Percentiles rank a stretch among this genome's conserved stretches.
phyloP scores from a whole-genome alignment of 1,140 invertebrate species.

The Pseudomyrmex cubaensis region DNA sequence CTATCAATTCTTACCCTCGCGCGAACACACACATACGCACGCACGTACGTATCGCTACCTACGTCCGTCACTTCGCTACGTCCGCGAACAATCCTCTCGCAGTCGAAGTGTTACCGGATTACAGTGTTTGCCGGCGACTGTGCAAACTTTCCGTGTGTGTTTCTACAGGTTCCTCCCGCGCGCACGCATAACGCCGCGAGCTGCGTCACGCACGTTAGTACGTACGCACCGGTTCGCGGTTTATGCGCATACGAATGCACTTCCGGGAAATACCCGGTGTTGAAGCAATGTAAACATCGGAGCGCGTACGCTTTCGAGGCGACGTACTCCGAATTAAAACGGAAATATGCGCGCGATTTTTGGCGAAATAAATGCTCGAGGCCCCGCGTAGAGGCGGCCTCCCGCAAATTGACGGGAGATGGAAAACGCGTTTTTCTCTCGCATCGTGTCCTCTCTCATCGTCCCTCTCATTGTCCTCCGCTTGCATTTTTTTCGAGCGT shows the following conservation, averaged over 20 bases:
- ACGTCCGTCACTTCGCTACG: constrained; percentile 19
- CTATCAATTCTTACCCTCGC: constrained; percentile 41
- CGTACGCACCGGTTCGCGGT: too few relatives aligned
- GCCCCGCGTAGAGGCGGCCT: not conserved
- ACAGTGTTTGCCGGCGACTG: constrained; percentile 76
- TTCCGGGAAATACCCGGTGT: not conserved
- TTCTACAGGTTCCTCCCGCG: constrained; percentile 62
- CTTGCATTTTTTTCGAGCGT: constrained; percentile 20
- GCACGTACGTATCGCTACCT: not conserved
- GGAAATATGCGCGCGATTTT: constrained; percentile 60
- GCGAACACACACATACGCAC: too few relatives aligned
- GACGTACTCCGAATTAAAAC: constrained; percentile 56
- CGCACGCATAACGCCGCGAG: constrained; percentile 25
- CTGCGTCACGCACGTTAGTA: not conserved
- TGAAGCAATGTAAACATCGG: constrained; percentile 23
- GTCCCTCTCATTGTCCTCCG: not conserved
- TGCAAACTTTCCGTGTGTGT: constrained; percentile 67
- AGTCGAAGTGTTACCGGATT: constrained; percentile 76
- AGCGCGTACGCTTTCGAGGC: not conserved
- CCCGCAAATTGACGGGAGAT: constrained; percentile 29
- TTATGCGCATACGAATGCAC: not conserved
- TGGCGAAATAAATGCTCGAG: constrained; percentile 39
- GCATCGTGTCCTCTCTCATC: not conserved
- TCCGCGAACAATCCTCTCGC: constrained; percentile 69
- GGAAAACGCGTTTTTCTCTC: not conserved